Percentiles rank a stretch among this genome's conserved stretches.
Conservation (phyloP, 2,888 invertebrate species). For the Drosophila diplacantha region DNA sequence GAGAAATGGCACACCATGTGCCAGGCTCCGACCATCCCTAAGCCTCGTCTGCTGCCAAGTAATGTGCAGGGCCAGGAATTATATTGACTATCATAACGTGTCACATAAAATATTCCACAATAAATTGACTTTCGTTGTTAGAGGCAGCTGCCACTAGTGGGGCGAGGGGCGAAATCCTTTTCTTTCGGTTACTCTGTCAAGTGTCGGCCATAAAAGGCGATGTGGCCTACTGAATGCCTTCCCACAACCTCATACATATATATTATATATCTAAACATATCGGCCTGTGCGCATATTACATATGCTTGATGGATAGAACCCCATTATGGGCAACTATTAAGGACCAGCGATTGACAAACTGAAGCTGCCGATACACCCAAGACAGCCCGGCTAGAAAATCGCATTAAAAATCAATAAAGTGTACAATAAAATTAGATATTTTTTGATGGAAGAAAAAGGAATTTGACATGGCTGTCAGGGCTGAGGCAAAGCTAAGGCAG, state of each 20-base stretch:
- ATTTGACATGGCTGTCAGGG: slow-evolving; percentile 32
- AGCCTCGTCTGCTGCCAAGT: slow-evolving; percentile 9
- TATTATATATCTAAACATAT: slow-evolving; percentile 4
- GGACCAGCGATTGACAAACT: slow-evolving; percentile 47
- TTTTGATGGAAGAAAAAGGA: slow-evolving; percentile 35
- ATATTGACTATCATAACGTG: slow-evolving; percentile 70
- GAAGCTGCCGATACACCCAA: slow-evolving; percentile 25
- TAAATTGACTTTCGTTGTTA: slow-evolving; percentile 66
- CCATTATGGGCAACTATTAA: slow-evolving; percentile 65
- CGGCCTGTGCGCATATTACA: slow-evolving; percentile 15
- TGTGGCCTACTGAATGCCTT: slow-evolving; percentile 40
- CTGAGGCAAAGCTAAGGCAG: not conserved
- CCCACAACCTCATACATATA: not conserved
- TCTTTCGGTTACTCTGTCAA: slow-evolving; percentile 53
- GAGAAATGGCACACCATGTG: slow-evolving; percentile 61
- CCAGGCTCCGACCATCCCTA: not conserved
- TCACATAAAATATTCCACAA: slow-evolving; percentile 72
- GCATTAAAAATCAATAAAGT: slow-evolving; percentile 71
- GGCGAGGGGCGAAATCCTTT: slow-evolving; percentile 8
- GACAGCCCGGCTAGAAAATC: slow-evolving; percentile 48
- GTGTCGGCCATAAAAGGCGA: slow-evolving; percentile 61
- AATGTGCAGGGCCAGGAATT: slow-evolving; percentile 57
- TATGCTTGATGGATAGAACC: slow-evolving; percentile 37
- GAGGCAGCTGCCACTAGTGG: slow-evolving; percentile 33
- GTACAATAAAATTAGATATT: slow-evolving; percentile 64